These are phyloP conservation scores for Drosophila greeni DNA, from an alignment of 2,888 invertebrate species.

Conservation along the genomic window DNA sequence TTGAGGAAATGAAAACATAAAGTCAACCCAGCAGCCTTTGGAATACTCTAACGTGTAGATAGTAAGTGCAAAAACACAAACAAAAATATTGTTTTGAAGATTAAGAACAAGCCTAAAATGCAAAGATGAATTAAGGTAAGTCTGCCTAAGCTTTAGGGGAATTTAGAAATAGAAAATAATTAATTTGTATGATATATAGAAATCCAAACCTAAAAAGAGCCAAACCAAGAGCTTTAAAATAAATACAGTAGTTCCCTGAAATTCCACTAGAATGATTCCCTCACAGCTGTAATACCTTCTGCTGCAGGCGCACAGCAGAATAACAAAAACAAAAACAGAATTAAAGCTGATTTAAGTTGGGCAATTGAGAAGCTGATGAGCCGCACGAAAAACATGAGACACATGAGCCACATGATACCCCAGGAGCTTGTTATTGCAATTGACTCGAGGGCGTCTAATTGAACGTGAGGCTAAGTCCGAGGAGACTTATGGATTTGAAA, in stretches of 20 bases:
- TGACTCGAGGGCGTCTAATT: slow-evolving; percentile 46
- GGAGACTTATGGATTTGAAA: slow-evolving; percentile 18
- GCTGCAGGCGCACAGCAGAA: not conserved
- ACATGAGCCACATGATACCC: slow-evolving; percentile 30
- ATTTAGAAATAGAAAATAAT: not conserved
- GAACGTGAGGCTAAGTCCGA: slow-evolving; percentile 48
- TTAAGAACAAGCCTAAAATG: not conserved
- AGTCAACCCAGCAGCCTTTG: not conserved
- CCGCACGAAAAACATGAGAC: slow-evolving; percentile 20
- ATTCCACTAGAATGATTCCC: not conserved
- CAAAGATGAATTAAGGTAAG: not conserved
- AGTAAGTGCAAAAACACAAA: not conserved
- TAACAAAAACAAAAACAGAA: slow-evolving; percentile 25
- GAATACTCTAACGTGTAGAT: slow-evolving; percentile 4
- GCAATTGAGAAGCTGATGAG: slow-evolving; percentile 35
- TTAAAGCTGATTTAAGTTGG: slow-evolving; percentile 29
- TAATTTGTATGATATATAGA: too few relatives aligned
- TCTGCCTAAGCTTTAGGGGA: too few relatives aligned
- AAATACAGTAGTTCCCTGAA: not conserved
- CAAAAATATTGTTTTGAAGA: not conserved
- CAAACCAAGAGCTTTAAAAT: not conserved
- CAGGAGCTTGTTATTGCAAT: slow-evolving; percentile 38
- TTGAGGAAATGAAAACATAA: slow-evolving; percentile 7
- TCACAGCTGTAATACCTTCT: not conserved
- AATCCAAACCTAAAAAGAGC: not conserved